Conservation (phyloP, 2,113 vertebrate genomes). For the Scomber japonicus region DNA sequence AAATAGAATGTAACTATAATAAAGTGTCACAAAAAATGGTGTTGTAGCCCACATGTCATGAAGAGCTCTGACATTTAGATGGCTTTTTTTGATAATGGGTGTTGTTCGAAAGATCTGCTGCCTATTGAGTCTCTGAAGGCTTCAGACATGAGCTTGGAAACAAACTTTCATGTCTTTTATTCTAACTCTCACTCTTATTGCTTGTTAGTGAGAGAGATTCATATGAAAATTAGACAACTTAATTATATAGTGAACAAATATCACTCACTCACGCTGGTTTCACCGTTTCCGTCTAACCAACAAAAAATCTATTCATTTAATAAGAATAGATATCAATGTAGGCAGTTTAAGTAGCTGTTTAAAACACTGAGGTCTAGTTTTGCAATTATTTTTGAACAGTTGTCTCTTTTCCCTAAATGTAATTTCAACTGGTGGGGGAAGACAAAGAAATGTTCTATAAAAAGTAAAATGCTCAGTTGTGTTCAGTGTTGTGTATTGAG, state of each 20-base stretch:
- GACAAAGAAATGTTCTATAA: constrained; percentile 23
- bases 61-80: constrained; percentile 51
- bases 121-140: constrained; percentile 51
- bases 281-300: constrained; percentile 48
- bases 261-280: constrained; percentile 57
- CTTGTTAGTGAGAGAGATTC: constrained; percentile 57
- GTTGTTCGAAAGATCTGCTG: constrained; percentile 44
- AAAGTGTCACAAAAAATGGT: constrained; percentile 21
- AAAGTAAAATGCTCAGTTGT: constrained; percentile 48
- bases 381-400: constrained; percentile 33
- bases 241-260: constrained; percentile 61
- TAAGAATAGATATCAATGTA: constrained; percentile 22
- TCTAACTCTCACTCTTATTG: constrained; percentile 43
- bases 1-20: not conserved
- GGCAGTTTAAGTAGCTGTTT: constrained; percentile 24
- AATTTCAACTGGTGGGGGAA: not conserved
- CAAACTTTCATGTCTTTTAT: constrained; percentile 57
- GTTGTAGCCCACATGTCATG: constrained; percentile 19
- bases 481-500: constrained; percentile 61
- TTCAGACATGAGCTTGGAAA: constrained; percentile 48
- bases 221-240: constrained; percentile 69
- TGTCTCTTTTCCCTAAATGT: constrained; percentile 23
- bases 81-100: constrained; percentile 48
- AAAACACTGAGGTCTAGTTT: constrained; percentile 20
- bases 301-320: constrained; percentile 15